Evolutionary conservation across 2,888 invertebrate genomes (phyloP).

Genomic region (Nomada lathburiana): DNA sequence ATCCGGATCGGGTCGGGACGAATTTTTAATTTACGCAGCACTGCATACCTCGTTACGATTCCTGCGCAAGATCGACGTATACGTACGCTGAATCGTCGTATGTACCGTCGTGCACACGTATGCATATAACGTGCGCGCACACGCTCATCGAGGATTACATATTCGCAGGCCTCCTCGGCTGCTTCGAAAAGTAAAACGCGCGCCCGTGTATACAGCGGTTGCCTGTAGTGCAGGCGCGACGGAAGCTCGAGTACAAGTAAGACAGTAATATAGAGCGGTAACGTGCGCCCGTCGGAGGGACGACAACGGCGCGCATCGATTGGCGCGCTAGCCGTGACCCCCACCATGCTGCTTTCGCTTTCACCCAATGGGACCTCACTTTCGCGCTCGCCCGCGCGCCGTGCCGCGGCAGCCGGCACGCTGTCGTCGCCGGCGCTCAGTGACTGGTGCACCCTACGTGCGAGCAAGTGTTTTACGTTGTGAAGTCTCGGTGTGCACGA

Average conservation of each 20-base stretch:
- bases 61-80: slow-evolving; percentile 17
- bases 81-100: slow-evolving; percentile 9
- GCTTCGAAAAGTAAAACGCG: slow-evolving; percentile 74
- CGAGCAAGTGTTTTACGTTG: slow-evolving; percentile 74
- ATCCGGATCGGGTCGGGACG: background rate
- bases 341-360: slow-evolving; percentile 84
- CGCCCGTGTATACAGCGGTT: slow-evolving; percentile 57
- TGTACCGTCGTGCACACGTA: background rate
- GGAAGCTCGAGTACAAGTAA: slow-evolving; percentile 35
- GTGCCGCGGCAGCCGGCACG: slow-evolving; percentile 77
- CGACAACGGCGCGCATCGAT: slow-evolving; percentile 82
- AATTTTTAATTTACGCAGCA: slow-evolving; percentile 31
- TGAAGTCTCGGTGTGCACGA: slow-evolving; percentile 64
- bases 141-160: slow-evolving; percentile 55
- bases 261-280: slow-evolving; percentile 57
- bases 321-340: slow-evolving; percentile 84
- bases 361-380: slow-evolving; percentile 84
- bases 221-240: slow-evolving; percentile 15
- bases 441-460: slow-evolving; percentile 79
- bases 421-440: slow-evolving; percentile 76
- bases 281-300: slow-evolving; percentile 69
- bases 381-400: slow-evolving; percentile 82
- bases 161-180: slow-evolving; percentile 63
- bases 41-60: slow-evolving; percentile 38
- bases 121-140: slow-evolving; percentile 14